Evolutionary conservation across 1,140 invertebrate species (phyloP).

Genomic region (Cyrtorhinus lividipennis): DNA sequence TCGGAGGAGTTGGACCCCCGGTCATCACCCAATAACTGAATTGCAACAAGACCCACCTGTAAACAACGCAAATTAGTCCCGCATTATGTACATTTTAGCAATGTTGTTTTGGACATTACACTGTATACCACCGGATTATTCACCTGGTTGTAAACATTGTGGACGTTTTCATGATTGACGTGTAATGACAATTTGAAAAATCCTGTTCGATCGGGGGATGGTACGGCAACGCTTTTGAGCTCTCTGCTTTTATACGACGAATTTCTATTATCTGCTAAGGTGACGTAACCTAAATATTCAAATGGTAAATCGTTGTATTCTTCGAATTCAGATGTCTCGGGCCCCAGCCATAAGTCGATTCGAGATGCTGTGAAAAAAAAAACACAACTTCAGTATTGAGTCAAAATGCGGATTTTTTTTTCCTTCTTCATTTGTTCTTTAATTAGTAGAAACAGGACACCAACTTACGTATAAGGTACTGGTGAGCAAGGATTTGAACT

Average conservation of each 20-base stretch:
- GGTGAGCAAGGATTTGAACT: constrained; percentile 82
- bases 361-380: constrained; percentile 35
- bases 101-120: too few relatives aligned
- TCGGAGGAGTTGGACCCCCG: not conserved
- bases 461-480: constrained; percentile 84
- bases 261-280: constrained; percentile 62
- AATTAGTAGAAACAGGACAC: too few relatives aligned
- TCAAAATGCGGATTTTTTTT: too few relatives aligned
- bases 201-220: constrained; percentile 40
- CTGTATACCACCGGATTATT: too few relatives aligned
- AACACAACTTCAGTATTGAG: too few relatives aligned
- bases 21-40: constrained; percentile 61
- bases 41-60: constrained; percentile 56
- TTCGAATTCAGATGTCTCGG: constrained; percentile 26
- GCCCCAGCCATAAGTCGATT: constrained; percentile 37
- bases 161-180: constrained; percentile 58
- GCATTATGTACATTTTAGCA: too few relatives aligned
- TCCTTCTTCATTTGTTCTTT: too few relatives aligned
- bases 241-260: constrained; percentile 72
- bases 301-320: constrained; percentile 34
- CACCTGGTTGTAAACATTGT: constrained; percentile 73
- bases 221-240: constrained; percentile 67
- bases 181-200: constrained; percentile 74
- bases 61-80: too few relatives aligned
- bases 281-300: constrained; percentile 63